Base-by-base conservation (phyloP, 2,113 vertebrate species). In the Cochlearius cochlearius region DNA sequence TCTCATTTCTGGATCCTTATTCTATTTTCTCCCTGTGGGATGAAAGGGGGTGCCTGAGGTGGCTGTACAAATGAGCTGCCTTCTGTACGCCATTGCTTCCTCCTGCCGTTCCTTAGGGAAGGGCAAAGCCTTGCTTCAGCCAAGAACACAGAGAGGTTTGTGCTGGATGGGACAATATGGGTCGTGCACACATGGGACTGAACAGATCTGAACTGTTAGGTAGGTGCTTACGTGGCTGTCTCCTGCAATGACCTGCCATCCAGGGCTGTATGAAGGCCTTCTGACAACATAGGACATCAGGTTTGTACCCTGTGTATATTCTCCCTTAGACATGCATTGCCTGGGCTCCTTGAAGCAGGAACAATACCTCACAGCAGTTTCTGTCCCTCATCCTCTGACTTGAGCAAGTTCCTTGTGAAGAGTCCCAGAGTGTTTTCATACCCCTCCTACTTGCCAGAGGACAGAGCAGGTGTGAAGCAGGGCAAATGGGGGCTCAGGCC, bases 101-200 rank as follows among this genome's bases (percentile, higher is more conserved):
- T 88, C 50, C 26, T 3, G 3, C 49, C 2, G 0, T 60, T 91
- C 34, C 41, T 90, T 49, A 22, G 32, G 34, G 34, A 47, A 55
- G 71, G 56, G 18, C 45, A 91, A 53, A 81, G 15, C 59, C 29
- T 67, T 34, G 14, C 66, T 87, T 64, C 16, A 56, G 49, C 43
- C 11, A 23, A 38, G 79, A 86, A 14, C 60, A 13, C 12, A 7
- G 10, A 4, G n/a, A 11, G 32, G 7, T 47, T 71, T 47, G 71
- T 47, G 6, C 15, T 19, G n/a, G 50, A 9, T 62, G 60, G 20
- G 25, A 50, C 63, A 63, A 3, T 23, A 5, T 0, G 3, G 53
- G 55, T 60, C 3, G 3, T 20, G 36, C 23, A 25, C 15, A 10
- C 17, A 3, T 27, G n/a, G 55, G 32, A 15, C 66, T 18, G 56